phyloP scores from a whole-genome alignment of 2,113 vertebrate species.

The Rousettus leschenaultii region DNA sequence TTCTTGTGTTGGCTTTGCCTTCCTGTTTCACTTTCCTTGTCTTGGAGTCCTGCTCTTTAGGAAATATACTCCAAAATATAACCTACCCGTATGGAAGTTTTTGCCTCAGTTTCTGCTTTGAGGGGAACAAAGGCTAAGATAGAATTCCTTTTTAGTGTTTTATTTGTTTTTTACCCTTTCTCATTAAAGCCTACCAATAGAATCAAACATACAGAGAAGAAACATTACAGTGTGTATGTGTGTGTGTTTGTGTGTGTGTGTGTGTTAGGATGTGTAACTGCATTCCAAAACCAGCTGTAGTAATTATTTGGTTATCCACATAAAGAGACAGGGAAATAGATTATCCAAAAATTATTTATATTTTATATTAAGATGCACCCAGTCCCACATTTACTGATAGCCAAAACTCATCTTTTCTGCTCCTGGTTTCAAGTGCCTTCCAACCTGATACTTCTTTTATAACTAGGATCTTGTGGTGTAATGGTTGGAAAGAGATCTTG shows the following conservation, averaged over 20 bases:
- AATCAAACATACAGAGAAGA: neutral
- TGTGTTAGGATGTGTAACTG: neutral
- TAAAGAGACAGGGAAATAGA: neutral
- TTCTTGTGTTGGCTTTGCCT: neutral
- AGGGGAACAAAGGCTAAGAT: neutral
- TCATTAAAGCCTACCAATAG: neutral
- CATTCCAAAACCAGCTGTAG: neutral
- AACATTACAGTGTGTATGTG: neutral
- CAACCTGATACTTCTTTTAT: neutral
- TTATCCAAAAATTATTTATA: neutral
- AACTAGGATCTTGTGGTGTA: neutral
- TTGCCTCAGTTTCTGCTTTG: neutral
- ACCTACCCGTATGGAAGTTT: neutral
- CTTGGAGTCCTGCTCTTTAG: neutral
- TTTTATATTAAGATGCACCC: neutral
- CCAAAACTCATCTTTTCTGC: neutral
- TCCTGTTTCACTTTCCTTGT: neutral
- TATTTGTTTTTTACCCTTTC: neutral
- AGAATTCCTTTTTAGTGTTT: neutral
- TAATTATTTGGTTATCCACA: neutral
- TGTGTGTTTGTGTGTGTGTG: neutral
- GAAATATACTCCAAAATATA: neutral
- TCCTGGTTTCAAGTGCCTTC: neutral
- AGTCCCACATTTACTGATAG: neutral
- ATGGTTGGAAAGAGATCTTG: neutral